These are phyloP conservation scores for Pseudachorutes palmiensis DNA, from an alignment of 1,140 invertebrate species.

Conservation along the genomic window DNA sequence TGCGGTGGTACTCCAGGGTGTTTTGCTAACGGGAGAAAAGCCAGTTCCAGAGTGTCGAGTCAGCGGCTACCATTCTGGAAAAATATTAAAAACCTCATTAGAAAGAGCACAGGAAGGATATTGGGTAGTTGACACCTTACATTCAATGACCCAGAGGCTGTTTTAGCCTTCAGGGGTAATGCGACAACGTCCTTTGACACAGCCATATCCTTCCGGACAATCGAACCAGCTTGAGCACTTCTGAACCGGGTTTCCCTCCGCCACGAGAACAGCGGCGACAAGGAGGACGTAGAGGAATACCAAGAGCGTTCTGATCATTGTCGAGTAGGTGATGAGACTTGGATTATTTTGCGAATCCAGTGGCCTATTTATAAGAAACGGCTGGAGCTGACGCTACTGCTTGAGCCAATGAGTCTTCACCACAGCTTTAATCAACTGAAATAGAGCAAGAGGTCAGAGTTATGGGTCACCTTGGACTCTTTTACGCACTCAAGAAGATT, in stretches of 20 bases:
- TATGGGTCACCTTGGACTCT: neutral
- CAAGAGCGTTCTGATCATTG: neutral
- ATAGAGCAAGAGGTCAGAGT: neutral
- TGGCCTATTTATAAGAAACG: neutral
- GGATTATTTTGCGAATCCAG: neutral
- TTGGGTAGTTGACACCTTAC: too few relatives aligned
- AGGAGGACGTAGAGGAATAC: neutral
- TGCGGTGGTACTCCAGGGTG: too few relatives aligned
- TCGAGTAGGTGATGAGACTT: neutral
- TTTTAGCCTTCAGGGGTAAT: neutral
- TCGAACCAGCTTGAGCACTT: neutral
- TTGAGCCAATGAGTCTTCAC: neutral
- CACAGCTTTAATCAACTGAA: neutral
- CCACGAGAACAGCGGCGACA: neutral
- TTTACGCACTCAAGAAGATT: neutral
- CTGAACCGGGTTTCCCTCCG: neutral
- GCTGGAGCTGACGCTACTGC: too few relatives aligned
- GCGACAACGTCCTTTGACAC: neutral
- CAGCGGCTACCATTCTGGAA: too few relatives aligned
- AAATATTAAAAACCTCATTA: too few relatives aligned
- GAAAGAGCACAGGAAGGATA: too few relatives aligned
- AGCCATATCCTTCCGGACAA: neutral
- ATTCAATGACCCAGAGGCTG: too few relatives aligned
- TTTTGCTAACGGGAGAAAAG: too few relatives aligned
- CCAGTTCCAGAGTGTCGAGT: neutral